Evolutionary conservation across 2,113 vertebrate species (phyloP).

Genomic region (Chelonoidis abingdonii): DNA sequence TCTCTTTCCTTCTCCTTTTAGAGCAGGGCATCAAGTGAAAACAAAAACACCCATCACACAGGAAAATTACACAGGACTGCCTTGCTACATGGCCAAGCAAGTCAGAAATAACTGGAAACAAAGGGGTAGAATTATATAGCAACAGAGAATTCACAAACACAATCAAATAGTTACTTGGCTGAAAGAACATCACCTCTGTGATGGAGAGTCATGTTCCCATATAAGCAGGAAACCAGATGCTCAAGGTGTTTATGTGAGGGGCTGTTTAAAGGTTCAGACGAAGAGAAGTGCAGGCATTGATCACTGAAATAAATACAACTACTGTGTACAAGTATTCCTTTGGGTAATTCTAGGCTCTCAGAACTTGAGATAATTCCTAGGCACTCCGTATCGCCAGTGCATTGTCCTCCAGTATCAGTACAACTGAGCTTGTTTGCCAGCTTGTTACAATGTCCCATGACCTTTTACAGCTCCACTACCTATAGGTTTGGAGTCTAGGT

Average conservation of each 20-base stretch:
- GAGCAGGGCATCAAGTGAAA: neutral
- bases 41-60: neutral
- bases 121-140: neutral
- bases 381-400: neutral
- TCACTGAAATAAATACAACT: neutral
- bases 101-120: neutral
- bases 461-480: neutral
- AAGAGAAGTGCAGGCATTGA: neutral
- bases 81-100: neutral
- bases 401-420: neutral
- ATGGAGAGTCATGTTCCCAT: neutral
- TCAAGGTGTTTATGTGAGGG: neutral
- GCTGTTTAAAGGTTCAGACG: neutral
- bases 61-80: neutral
- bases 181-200: neutral
- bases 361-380: neutral
- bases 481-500: neutral
- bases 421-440: conserved; percentile 4
- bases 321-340: neutral
- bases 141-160: neutral
- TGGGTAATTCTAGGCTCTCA: neutral
- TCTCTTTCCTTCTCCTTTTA: neutral
- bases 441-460: conserved; percentile 23
- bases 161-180: neutral
- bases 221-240: neutral